These are phyloP conservation scores for Heliconius hortense DNA, from an alignment of 2,888 invertebrate species.

Conservation along the genomic window DNA sequence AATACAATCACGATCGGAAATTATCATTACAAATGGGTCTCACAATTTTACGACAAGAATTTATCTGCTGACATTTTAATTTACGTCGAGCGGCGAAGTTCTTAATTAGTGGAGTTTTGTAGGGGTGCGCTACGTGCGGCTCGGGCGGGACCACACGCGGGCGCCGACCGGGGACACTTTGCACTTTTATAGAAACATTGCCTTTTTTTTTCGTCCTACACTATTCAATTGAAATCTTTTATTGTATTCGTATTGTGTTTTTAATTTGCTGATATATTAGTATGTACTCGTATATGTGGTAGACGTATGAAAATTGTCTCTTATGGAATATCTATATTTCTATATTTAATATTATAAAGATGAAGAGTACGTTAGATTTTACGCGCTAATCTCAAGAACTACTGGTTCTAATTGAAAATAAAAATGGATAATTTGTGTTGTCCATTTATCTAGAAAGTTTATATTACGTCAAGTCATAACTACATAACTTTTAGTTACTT, in stretches of 20 bases:
- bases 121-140: conserved; percentile 32
- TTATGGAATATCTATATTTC: not conserved
- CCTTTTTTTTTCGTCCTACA: conserved; percentile 29
- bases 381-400: too few species aligned
- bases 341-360: not conserved
- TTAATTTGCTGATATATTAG: not conserved
- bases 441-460: too few species aligned
- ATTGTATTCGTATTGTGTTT: conserved; percentile 23
- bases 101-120: conserved; percentile 62
- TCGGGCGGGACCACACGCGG: conserved; percentile 36
- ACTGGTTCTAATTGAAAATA: not conserved
- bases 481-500: too few species aligned
- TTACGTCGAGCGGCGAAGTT: conserved; percentile 61
- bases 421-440: too few species aligned
- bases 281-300: not conserved
- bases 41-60: conserved; percentile 54
- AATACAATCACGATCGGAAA: conserved; percentile 39
- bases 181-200: conserved; percentile 29
- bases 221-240: conserved; percentile 28
- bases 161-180: conserved; percentile 32
- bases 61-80: conserved; percentile 59
- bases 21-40: conserved; percentile 48
- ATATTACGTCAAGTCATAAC: too few species aligned
- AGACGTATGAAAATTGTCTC: not conserved
- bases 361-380: not conserved